Conservation (phyloP, 2,113 vertebrate species). For the Scytalopus superciliaris region DNA sequence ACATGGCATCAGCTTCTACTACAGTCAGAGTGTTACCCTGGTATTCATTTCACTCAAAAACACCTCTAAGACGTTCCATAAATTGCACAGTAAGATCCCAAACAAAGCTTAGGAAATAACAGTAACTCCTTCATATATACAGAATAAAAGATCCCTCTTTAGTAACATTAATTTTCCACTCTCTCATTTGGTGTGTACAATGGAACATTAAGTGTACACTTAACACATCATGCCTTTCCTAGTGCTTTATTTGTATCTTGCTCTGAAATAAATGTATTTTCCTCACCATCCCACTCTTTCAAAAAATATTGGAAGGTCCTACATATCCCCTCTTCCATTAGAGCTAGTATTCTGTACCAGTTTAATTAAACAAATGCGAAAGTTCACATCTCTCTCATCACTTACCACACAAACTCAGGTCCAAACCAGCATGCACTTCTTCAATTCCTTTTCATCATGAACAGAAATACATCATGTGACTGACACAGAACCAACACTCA, state of each 20-base stretch:
- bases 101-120: background rate
- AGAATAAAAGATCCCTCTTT: background rate
- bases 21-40: background rate
- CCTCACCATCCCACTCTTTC: background rate
- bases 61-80: background rate
- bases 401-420: constrained; percentile 17
- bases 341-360: background rate
- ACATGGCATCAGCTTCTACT: background rate
- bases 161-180: background rate
- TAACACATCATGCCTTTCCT: accelerated
- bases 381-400: background rate
- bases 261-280: background rate
- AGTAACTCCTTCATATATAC: accelerated
- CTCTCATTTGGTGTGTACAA: background rate
- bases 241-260: background rate
- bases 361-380: background rate
- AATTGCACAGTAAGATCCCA: background rate
- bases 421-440: background rate
- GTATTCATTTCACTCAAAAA: background rate
- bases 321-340: background rate
- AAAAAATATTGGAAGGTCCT: background rate
- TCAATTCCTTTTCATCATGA: background rate
- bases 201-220: background rate
- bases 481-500: background rate
- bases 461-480: background rate